Conservation (phyloP, 1,140 invertebrate species). For the Phymorhynchus buccinoides region DNA sequence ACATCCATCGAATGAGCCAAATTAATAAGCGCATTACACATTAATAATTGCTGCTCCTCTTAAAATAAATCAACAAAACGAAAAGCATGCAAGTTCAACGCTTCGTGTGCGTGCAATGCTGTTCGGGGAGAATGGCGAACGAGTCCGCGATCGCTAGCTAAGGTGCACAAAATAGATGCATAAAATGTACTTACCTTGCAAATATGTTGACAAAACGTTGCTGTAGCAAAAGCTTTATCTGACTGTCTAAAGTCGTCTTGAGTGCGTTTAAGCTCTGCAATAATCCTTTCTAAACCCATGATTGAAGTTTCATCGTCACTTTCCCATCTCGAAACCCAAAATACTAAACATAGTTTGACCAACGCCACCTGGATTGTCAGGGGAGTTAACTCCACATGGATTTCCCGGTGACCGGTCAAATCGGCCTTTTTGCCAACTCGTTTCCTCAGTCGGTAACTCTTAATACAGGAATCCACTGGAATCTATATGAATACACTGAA, state of each 20-base stretch:
- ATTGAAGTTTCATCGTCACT: slow-evolving; percentile 9
- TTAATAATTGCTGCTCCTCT: no score
- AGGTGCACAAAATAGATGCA: slow-evolving; percentile 29
- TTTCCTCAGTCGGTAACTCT: no score
- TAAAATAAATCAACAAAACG: no score
- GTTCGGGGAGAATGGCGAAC: slow-evolving; percentile 37
- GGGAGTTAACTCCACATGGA: background rate
- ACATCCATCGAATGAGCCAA: no score
- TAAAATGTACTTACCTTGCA: slow-evolving; percentile 52
- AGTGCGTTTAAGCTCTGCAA: slow-evolving; percentile 54
- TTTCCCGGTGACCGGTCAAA: background rate
- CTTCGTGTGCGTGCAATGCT: slow-evolving; percentile 38
- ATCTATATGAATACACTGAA: no score
- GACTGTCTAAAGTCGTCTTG: slow-evolving; percentile 51
- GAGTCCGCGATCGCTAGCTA: slow-evolving; percentile 36
- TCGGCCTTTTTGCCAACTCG: no score
- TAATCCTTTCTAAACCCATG: slow-evolving; percentile 55
- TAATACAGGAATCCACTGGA: no score
- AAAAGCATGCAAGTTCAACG: no score
- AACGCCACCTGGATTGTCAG: slow-evolving; percentile 21
- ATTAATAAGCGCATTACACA: no score
- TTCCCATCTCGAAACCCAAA: slow-evolving; percentile 7
- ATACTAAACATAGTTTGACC: background rate
- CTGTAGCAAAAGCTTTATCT: slow-evolving; percentile 51
- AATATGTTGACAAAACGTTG: slow-evolving; percentile 56